Base-by-base conservation (phyloP, 2,797 vertebrate species). In the Pyrocephalus nanus region DNA sequence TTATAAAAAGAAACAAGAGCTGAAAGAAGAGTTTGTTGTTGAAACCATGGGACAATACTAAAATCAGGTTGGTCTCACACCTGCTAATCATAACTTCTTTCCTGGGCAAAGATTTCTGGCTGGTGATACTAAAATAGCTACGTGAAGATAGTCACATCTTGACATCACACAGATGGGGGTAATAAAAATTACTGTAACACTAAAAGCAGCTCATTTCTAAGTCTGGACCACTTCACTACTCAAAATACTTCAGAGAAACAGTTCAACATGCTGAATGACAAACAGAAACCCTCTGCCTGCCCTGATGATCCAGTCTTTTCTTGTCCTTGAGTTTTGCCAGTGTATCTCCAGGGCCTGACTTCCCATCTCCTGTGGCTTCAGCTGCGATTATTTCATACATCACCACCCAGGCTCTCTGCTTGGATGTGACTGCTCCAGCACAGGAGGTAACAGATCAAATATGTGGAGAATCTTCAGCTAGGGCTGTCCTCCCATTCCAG, bases 171-270 rank as follows among this genome's bases (percentile, higher is more conserved):
- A 89, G 65, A 74, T 9, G 1, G 30, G 70, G 65, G 47, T 58
- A 55, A 92, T 58, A 95, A 91, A 93, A 91, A 90, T n/a, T 4
- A 72, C 78, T 57, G 30, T 47, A 85, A 71, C 16, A 40, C 36
- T 86, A 47, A 71, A 73, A 81, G 54, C 20, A 91, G 69, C 25
- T 87, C 43, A 72, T 48, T 85, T 95, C 72, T 80, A 91, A 67
- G 67, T 80, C 80, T 87, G 48, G 42, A 89, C 25, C 65, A 65
- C 62, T 89, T 91, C 38, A 82, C 55, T 57, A 71, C 42, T 61
- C 69, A 61, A 57, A 25, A 62, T 40, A 89, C 27, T 74, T 91
- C 65, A 77, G 54, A 75, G 65, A 43, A 94, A 83, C 54, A 73
- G 80, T 94, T 74, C 77, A 82, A 26, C 8, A 27, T 23, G 43